Conservation (phyloP, 2,888 invertebrate genomes). For the Agonopterix alstromeriana region DNA sequence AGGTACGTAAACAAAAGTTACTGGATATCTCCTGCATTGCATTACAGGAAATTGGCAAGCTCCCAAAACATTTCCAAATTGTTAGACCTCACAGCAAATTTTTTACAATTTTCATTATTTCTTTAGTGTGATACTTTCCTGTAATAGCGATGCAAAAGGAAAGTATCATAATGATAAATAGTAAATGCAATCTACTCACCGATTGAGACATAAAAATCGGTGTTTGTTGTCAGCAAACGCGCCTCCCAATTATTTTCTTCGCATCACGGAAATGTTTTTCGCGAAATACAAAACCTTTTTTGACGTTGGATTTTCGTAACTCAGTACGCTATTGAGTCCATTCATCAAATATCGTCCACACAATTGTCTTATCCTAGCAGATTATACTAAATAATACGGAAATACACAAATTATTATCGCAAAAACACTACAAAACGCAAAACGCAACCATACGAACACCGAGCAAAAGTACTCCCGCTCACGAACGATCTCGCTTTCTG, state of each 20-base stretch:
- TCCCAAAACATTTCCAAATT: not conserved
- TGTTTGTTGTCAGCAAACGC: not conserved
- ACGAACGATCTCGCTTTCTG: conserved; percentile 12
- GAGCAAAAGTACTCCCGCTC: conserved; percentile 36
- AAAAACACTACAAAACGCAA: conserved; percentile 34
- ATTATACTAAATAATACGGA: conserved; percentile 15
- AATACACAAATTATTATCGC: conserved; percentile 30
- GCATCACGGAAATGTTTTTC: conserved; percentile 6
- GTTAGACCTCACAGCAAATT: not conserved
- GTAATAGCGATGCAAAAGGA: no score
- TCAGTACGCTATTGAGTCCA: conserved; percentile 1
- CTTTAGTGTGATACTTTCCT: no score
- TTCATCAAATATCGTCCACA: conserved; percentile 7
- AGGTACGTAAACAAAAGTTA: no score
- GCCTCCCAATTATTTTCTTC: conserved; percentile 4
- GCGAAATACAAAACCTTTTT: conserved; percentile 8
- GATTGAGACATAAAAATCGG: not conserved
- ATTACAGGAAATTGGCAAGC: no score
- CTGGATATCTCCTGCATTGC: no score
- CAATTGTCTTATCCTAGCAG: conserved; percentile 11
- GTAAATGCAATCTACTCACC: conserved; percentile 1
- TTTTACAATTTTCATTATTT: not conserved
- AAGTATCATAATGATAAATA: no score
- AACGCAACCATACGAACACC: conserved; percentile 43
- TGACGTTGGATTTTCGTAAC: conserved; percentile 6